Percentiles rank a stretch among this genome's conserved stretches.
phyloP scores from a whole-genome alignment of 2,797 vertebrate genomes.

The Brachymystax lenok region DNA sequence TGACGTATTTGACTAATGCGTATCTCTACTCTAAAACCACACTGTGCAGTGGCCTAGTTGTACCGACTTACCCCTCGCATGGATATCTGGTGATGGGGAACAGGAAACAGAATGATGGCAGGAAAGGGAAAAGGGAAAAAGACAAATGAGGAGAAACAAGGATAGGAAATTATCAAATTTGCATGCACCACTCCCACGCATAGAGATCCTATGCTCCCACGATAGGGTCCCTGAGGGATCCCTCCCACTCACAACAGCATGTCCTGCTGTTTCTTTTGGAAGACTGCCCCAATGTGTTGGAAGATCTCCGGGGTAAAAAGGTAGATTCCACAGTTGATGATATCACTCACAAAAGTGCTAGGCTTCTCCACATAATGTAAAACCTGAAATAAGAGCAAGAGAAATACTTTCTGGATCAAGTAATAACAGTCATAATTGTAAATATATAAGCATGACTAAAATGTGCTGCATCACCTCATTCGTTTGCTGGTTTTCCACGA shows the following conservation, averaged over 20 bases:
- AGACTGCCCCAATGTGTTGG: constrained; percentile 89
- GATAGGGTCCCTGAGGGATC: constrained; percentile 27
- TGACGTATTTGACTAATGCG: neutral
- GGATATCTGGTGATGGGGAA: constrained; percentile 86
- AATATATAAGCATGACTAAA: neutral
- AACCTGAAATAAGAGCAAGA: constrained; percentile 75
- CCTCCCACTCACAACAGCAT: constrained; percentile 74
- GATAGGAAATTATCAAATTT: constrained; percentile 69
- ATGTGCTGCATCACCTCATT: constrained; percentile 81
- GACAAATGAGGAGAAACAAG: constrained; percentile 75
- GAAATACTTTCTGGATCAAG: neutral
- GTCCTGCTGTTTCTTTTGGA: constrained; percentile 86
- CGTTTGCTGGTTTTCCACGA: constrained; percentile 87
- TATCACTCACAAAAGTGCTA: constrained; percentile 96
- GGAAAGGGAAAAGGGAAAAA: constrained; percentile 68
- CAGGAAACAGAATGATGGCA: constrained; percentile 80
- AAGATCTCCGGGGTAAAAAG: constrained; percentile 93
- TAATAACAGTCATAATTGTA: neutral
- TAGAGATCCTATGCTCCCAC: neutral
- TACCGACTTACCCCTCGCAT: constrained; percentile 90
- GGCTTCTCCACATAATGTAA: constrained; percentile 98
- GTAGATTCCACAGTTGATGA: constrained; percentile 98
- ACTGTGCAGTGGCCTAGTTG: constrained; percentile 46
- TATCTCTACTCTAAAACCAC: constrained; percentile 34
- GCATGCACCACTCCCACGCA: constrained; percentile 31